Evolutionary conservation across 2,113 vertebrate genomes (phyloP), one percentile per base, ranked within the genome.

Genomic region (Grus americana): DNA sequence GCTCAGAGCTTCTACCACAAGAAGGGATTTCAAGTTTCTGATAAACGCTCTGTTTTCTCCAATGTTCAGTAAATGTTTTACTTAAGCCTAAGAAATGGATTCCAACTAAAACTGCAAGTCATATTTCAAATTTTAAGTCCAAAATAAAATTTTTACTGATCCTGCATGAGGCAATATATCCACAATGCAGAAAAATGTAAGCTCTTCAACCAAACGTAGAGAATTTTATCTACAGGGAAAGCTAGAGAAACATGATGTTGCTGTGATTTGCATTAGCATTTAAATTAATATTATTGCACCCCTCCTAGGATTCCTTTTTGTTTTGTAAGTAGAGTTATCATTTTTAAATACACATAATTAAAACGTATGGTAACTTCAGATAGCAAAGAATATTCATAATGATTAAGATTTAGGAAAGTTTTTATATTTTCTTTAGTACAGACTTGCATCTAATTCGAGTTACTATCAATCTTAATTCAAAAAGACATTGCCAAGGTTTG

Each of bases 401-500:
- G 26, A 66, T 76, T 94, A 96, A 92, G 81, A 88, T 52, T 94
- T 92, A 90, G 92, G 58, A 93, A 90, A 93, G 23, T 65, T 89
- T 55, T 95, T 55, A 57, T 86, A 71, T 63, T 95, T 93, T 89
- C 57, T 93, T 94, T 96, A 93, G 67, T 82, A 92, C 97, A 98
- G 90, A 72, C 58, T 67, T 16, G 46, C 57, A 90, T 90, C 74
- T 96, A 93, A 54, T 96, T 92, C 6, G 1, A 94, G 65, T 79
- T 91, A 40, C 80, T 67, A 94, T 68, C 30, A 11, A 84, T 72
- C 94, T 88, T 89, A 88, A 89, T 81, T 88, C 78, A 92, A 97
- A 97, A 96, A 97, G 94, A 93, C 97, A 96, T 96, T 98, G 96
- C 97, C 95, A 96, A 98, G 95, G 93, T 94, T 96, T 96, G 82